Conservation (phyloP, 92 coral and sea anemone genomes). For the Epizoanthus rinbou region DNA sequence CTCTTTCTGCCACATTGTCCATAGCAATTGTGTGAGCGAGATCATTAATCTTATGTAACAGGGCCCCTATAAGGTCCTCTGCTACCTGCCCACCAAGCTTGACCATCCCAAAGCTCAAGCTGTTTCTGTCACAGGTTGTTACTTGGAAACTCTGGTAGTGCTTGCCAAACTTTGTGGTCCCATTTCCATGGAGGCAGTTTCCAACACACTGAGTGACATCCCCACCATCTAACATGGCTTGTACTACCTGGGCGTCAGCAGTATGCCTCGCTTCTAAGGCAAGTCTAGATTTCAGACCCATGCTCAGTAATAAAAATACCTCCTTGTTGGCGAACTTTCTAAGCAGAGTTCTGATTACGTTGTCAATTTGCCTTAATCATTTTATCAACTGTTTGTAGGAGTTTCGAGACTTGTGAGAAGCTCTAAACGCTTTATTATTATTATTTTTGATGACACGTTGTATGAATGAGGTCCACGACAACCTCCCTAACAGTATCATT, state of each 20-base stretch:
- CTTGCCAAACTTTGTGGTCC: background rate
- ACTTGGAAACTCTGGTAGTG: constrained; percentile 4
- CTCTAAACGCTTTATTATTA: too few species aligned
- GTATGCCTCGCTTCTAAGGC: constrained; percentile 3
- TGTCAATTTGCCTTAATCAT: too few species aligned
- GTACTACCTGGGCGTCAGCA: background rate
- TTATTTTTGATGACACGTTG: too few species aligned
- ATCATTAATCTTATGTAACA: background rate
- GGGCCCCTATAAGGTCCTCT: background rate
- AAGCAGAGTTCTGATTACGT: too few species aligned
- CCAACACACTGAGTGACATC: background rate
- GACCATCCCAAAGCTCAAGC: background rate
- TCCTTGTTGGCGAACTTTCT: too few species aligned
- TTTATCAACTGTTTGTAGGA: too few species aligned
- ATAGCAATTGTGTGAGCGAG: background rate
- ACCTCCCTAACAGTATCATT: too few species aligned
- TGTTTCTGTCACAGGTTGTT: background rate
- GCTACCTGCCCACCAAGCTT: constrained; percentile 6
- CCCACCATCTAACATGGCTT: background rate
- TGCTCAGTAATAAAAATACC: too few species aligned
- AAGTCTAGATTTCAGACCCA: background rate
- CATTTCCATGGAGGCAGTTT: constrained; percentile 5
- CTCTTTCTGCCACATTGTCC: background rate
- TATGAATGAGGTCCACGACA: too few species aligned
- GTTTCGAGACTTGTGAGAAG: too few species aligned